These are phyloP conservation scores for Chrysopilus asiliformis DNA, from an alignment of 2,888 invertebrate species.

Conservation along the genomic window DNA sequence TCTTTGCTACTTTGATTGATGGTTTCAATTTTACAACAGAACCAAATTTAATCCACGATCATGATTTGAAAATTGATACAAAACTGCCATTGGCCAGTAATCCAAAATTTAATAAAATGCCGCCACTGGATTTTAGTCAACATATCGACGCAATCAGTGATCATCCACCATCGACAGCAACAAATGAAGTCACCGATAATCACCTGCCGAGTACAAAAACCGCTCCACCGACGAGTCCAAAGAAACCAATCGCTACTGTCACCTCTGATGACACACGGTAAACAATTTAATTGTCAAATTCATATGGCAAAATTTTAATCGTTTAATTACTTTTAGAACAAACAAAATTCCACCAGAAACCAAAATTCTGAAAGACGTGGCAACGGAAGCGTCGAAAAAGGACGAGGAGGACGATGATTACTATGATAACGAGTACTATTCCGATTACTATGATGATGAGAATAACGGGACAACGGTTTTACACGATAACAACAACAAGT, in stretches of 20 bases:
- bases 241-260: slow-evolving; percentile 21
- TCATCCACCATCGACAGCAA: too few species aligned
- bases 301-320: background rate
- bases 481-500: too few species aligned
- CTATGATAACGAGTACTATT: slow-evolving; percentile 23
- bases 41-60: slow-evolving; percentile 22
- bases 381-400: slow-evolving; percentile 18
- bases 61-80: slow-evolving; percentile 13
- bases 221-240: slow-evolving; percentile 9
- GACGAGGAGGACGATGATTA: slow-evolving; percentile 17
- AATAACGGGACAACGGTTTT: too few species aligned
- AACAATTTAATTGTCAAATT: background rate
- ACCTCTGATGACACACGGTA: slow-evolving; percentile 20
- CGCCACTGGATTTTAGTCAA: slow-evolving; percentile 19
- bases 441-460: slow-evolving; percentile 16
- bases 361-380: slow-evolving; percentile 15
- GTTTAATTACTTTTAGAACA: slow-evolving; percentile 18
- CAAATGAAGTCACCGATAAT: too few species aligned
- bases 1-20: slow-evolving; percentile 22
- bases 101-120: slow-evolving; percentile 20
- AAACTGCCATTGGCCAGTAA: slow-evolving; percentile 11
- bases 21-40: slow-evolving; percentile 18
- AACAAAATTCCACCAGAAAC: slow-evolving; percentile 29
- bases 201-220: slow-evolving; percentile 2
- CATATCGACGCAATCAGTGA: too few species aligned